phyloP scores from a whole-genome alignment of 2,113 vertebrate species.

The Raja brachyura region DNA sequence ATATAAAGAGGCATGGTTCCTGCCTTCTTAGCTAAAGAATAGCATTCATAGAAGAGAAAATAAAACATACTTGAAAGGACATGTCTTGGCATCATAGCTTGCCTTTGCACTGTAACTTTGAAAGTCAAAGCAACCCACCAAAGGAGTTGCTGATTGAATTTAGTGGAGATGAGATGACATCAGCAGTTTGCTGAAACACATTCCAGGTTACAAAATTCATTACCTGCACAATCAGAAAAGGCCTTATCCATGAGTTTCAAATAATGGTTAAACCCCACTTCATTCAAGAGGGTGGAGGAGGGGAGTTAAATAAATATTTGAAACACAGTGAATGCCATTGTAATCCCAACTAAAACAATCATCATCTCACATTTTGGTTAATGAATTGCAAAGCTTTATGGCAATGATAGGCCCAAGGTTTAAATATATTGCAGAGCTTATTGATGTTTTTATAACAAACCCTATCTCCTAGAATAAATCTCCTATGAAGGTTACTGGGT shows the following conservation, averaged over 20 bases:
- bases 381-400: slow-evolving; percentile 35
- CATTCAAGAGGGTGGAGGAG: slow-evolving; percentile 26
- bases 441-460: slow-evolving; percentile 37
- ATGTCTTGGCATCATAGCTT: background rate
- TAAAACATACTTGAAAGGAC: background rate
- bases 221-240: slow-evolving; percentile 33
- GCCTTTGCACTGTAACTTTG: background rate
- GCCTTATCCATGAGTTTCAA: slow-evolving; percentile 22
- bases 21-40: background rate
- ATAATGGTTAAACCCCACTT: slow-evolving; percentile 35
- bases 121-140: background rate
- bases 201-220: slow-evolving; percentile 35
- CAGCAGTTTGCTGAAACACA: slow-evolving; percentile 28
- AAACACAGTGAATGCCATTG: slow-evolving; percentile 21
- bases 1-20: background rate
- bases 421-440: slow-evolving; percentile 27
- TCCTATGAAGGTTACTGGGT: slow-evolving; percentile 19
- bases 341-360: slow-evolving; percentile 36
- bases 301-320: slow-evolving; percentile 35
- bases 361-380: slow-evolving; percentile 36
- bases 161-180: background rate
- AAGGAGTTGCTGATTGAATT: slow-evolving; percentile 8
- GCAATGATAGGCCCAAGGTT: slow-evolving; percentile 37
- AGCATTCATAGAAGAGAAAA: background rate
- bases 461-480: slow-evolving; percentile 35